These are phyloP conservation scores for Anguilla japonica DNA, from an alignment of 2,113 vertebrate species.

Conservation along the genomic window DNA sequence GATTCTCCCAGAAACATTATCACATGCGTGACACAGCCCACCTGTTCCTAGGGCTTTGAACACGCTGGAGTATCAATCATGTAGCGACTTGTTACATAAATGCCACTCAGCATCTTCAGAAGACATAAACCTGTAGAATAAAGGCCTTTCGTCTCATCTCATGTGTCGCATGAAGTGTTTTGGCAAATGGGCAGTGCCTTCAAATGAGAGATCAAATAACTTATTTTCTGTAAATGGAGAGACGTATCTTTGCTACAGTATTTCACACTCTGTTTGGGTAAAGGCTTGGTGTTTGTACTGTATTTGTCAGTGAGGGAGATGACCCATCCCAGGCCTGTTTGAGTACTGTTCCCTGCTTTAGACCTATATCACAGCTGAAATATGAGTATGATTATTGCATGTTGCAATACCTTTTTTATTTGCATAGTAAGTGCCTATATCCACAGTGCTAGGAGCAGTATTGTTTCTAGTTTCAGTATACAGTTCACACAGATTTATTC, in stretches of 20 bases:
- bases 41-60: not conserved
- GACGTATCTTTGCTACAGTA: not conserved
- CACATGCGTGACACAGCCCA: not conserved
- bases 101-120: not conserved
- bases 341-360: not conserved
- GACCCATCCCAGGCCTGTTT: not conserved
- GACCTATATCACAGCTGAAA: not conserved
- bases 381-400: not conserved
- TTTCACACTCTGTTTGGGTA: not conserved
- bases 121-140: not conserved
- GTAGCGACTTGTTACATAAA: not conserved
- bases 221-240: not conserved
- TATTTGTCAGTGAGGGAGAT: not conserved
- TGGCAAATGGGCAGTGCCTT: not conserved
- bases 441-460: too few species aligned
- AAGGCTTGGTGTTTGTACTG: not conserved
- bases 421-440: too few species aligned
- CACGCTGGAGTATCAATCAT: not conserved
- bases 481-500: too few species aligned
- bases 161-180: slow-evolving; percentile 12
- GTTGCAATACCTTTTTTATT: not conserved
- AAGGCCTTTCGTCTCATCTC: slow-evolving; percentile 1
- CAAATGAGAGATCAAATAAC: not conserved
- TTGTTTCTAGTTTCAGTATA: too few species aligned
- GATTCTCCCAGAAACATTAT: slow-evolving; percentile 4